phyloP scores from a whole-genome alignment of 64 coral and sea anemone species.

The Pocillopora damicornis region DNA sequence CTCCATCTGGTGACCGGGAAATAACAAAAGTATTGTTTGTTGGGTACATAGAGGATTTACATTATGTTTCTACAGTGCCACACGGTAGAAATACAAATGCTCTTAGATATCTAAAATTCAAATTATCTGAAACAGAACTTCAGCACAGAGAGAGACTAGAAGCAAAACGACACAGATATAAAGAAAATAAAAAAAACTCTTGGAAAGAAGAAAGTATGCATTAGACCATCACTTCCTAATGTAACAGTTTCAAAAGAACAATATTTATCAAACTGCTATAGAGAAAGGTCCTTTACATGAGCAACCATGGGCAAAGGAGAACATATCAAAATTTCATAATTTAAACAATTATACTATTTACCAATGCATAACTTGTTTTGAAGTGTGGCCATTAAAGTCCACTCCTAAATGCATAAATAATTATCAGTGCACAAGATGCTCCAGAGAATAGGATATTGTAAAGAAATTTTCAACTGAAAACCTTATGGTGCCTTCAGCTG shows the following conservation, averaged over 20 bases:
- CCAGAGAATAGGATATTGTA: constrained; percentile 16
- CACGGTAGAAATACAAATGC: constrained; percentile 45
- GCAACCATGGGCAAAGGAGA: background rate
- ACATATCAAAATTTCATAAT: constrained; percentile 53
- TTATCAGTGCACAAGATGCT: constrained; percentile 30
- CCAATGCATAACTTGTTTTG: constrained; percentile 45
- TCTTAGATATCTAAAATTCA: too few species aligned
- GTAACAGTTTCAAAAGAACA: background rate
- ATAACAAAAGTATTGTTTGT: constrained; percentile 50
- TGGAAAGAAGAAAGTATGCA: constrained; percentile 38
- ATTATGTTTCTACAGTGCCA: constrained; percentile 70
- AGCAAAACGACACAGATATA: too few species aligned
- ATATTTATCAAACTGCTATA: constrained; percentile 48
- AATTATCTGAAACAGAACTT: too few species aligned
- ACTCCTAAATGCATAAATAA: constrained; percentile 8
- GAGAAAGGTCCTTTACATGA: background rate
- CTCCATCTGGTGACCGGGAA: constrained; percentile 11
- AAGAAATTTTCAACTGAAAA: constrained; percentile 58
- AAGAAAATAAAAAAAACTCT: constrained; percentile 33
- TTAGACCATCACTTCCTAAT: background rate
- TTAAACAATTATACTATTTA: constrained; percentile 34
- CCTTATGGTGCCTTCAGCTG: constrained; percentile 33
- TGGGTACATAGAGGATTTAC: constrained; percentile 69
- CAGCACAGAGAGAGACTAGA: too few species aligned
- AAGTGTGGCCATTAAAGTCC: constrained; percentile 26